Percentiles rank a stretch among this genome's conserved stretches.
phyloP scores from a whole-genome alignment of 2,888 invertebrate species.

The Tenthredo livida region DNA sequence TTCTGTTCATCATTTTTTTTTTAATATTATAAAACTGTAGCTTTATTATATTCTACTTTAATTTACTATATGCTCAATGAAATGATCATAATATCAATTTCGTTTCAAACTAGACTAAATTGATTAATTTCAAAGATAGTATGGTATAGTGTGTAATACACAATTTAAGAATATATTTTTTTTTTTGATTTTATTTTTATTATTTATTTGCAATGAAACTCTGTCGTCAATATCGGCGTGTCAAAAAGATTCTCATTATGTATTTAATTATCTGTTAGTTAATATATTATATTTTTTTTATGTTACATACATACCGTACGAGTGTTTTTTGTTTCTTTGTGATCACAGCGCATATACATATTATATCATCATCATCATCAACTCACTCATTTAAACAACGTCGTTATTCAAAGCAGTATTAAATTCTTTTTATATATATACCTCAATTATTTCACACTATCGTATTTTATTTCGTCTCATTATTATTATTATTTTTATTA shows the following conservation, averaged over 20 bases:
- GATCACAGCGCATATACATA: conserved; percentile 17
- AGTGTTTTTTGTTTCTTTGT: neutral
- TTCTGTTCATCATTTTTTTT: no score
- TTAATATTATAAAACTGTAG: neutral
- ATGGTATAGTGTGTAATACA: neutral
- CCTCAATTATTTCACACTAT: neutral
- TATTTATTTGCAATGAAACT: neutral
- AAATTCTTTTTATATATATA: neutral
- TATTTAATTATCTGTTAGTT: neutral
- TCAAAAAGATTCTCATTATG: neutral
- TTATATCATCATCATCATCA: neutral
- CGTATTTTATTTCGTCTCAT: neutral
- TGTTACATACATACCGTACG: conserved; percentile 13
- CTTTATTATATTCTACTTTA: neutral
- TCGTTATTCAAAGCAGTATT: neutral
- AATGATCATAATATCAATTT: neutral
- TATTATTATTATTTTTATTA: neutral
- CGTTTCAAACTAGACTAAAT: neutral
- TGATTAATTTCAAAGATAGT: neutral
- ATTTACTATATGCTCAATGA: neutral
- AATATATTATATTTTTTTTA: neutral
- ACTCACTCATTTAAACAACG: neutral
- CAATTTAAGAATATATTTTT: neutral
- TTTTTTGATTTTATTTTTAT: neutral
- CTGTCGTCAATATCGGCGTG: neutral